phyloP scores from a whole-genome alignment of 2,113 vertebrate genomes.

The Plecturocebus donacophilus region DNA sequence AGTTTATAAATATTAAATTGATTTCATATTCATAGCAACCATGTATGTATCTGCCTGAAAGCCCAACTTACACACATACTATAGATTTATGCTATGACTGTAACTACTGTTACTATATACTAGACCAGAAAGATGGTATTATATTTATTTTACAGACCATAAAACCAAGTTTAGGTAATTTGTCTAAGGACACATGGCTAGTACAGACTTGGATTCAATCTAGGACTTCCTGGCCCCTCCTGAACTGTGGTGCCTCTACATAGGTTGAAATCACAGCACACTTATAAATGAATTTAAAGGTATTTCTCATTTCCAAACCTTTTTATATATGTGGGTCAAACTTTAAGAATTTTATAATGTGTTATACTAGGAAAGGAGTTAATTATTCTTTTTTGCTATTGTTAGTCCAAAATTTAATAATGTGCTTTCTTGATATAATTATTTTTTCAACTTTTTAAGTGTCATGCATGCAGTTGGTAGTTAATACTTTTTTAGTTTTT shows the following conservation, averaged over 20 bases:
- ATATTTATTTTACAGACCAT: not conserved
- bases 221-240: not conserved
- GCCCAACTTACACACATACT: not conserved
- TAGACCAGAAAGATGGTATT: not conserved
- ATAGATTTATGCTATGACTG: not conserved
- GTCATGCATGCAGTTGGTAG: not conserved
- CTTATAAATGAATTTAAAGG: slow-evolving; percentile 8
- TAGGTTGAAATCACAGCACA: slow-evolving; percentile 6
- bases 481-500: not conserved
- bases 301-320: slow-evolving; percentile 17
- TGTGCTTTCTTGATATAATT: not conserved
- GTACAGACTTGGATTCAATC: not conserved
- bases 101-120: not conserved
- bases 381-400: not conserved
- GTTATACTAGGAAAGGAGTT: not conserved
- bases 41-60: not conserved
- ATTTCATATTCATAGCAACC: not conserved
- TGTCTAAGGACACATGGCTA: not conserved
- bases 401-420: not conserved
- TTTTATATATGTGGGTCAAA: slow-evolving; percentile 27
- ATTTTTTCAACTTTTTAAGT: slow-evolving; percentile 20
- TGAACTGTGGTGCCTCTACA: not conserved
- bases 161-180: not conserved
- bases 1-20: slow-evolving; percentile 6
- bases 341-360: not conserved